Percentiles rank a stretch among this genome's conserved stretches.
Conservation (phyloP, 92 coral and sea anemone species). For the Meandrina meandrites region DNA sequence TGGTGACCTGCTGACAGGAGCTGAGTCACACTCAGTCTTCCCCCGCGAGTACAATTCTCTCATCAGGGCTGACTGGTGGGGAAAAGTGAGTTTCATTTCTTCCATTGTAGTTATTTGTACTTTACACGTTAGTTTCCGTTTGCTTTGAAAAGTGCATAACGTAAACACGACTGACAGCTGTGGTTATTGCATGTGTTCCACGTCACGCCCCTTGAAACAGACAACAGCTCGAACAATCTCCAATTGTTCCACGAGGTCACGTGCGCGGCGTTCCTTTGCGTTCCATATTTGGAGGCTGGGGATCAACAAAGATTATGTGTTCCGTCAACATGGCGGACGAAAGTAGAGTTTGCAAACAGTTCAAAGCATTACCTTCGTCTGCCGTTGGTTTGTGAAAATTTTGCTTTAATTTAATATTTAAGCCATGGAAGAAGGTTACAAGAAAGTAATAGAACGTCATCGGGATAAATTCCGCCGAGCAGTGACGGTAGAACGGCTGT, state of each 20-base stretch:
- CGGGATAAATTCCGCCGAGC: conserved; percentile 92
- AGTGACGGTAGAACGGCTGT: conserved; percentile 79
- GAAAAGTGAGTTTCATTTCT: neutral
- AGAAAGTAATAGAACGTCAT: conserved; percentile 83
- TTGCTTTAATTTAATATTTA: neutral
- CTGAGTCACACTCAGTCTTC: neutral
- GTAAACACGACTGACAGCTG: conserved; percentile 16
- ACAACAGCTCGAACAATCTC: conserved; percentile 17
- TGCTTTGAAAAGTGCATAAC: neutral
- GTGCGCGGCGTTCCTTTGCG: conserved; percentile 54
- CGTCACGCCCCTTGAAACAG: conserved; percentile 10
- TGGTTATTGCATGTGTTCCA: neutral
- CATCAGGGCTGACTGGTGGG: neutral
- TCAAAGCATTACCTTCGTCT: neutral
- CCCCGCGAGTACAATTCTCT: neutral
- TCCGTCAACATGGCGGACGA: conserved; percentile 48
- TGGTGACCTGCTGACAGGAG: neutral
- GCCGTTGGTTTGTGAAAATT: neutral
- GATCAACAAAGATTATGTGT: conserved; percentile 49
- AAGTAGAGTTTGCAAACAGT: conserved; percentile 7
- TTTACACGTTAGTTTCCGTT: neutral
- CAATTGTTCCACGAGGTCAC: conserved; percentile 37
- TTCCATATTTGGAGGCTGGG: conserved; percentile 50
- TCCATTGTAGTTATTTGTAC: neutral
- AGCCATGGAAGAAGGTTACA: conserved; percentile 90